Evolutionary conservation across 2,113 vertebrate genomes (phyloP), one percentile per base, ranked within the genome.

Genomic region (Apodemus sylvaticus): DNA sequence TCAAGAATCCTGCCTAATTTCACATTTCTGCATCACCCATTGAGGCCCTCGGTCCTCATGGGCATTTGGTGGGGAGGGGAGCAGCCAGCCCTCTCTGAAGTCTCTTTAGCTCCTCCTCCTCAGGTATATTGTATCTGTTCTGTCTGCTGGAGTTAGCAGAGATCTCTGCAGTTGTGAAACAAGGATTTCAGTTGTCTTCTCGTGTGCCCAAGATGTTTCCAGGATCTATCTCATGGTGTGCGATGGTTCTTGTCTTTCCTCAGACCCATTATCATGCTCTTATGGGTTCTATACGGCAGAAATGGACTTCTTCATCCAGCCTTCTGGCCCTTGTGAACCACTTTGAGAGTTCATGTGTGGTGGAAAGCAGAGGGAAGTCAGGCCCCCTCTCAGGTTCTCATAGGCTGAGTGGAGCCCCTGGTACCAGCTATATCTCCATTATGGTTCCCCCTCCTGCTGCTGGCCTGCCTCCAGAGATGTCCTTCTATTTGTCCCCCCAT

Each of bases 221-320:
- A 36, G 64, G 31, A 3, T 60, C n/a, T 36, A 3, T 60, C n/a
- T 36, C n/a, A 20, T 0, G 0, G 31, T 29, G 4, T 13, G 58
- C 42, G 68, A 45, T n/a, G 83, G 26, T 20, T 9, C 2, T 22
- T 14, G 2, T 22, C 71, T n/a, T 42, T 26, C 74, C 66, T 48
- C 34, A 34, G 60, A 19, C 11, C n/a, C 5, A 10, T 7, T 31
- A 58, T 39, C 11, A 0, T 2, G 53, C 29, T 10, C 0, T 53
- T 55, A 10, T 3, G 24, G n/a, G 45, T 1, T 85, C 17, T 7
- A 7, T 1, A 7, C 0, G 0, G 9, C 1, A 1, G n/a, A 9
- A 39, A 42, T 48, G 60, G n/a, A 2, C 10, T 6, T 39, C 1
- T 1, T 12, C 5, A 7, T 14, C n/a, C 13, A 26, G 53, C 24